Conservation (phyloP, 2,797 vertebrate species). For the Geotrypetes seraphini region DNA sequence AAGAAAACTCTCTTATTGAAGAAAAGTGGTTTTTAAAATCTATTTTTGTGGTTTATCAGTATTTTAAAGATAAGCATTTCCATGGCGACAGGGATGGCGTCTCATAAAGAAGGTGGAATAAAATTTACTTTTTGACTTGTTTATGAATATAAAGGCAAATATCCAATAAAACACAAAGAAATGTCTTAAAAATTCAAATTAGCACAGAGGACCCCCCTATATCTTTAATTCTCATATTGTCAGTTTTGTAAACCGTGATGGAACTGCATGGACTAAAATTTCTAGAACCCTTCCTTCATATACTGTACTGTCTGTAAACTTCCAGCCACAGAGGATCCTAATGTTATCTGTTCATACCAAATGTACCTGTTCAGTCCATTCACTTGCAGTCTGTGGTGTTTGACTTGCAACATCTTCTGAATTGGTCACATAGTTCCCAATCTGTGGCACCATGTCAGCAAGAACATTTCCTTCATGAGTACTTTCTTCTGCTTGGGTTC, state of each 20-base stretch:
- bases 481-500: constrained; percentile 62
- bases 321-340: constrained; percentile 12
- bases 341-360: constrained; percentile 64
- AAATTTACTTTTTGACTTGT: constrained; percentile 41
- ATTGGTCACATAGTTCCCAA: constrained; percentile 40
- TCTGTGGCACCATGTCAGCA: constrained; percentile 43
- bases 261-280: constrained; percentile 32
- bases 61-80: constrained; percentile 44
- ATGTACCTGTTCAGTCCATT: constrained; percentile 89
- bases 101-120: constrained; percentile 48
- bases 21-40: too few species aligned
- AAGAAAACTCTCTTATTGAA: constrained; percentile 26
- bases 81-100: constrained; percentile 51
- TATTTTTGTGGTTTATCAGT: too few species aligned
- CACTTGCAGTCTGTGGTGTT: constrained; percentile 70
- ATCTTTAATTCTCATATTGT: constrained; percentile 13
- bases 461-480: constrained; percentile 40
- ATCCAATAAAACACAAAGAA: constrained; percentile 48
- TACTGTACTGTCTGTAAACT: constrained; percentile 20
- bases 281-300: constrained; percentile 28
- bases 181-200: constrained; percentile 43
- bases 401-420: constrained; percentile 64
- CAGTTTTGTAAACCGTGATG: constrained; percentile 33
- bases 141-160: constrained; percentile 41
- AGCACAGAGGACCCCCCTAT: constrained; percentile 32